Evolutionary conservation across 2,888 invertebrate genomes (phyloP), one percentile per base, ranked within the genome.

Genomic region (Fragum sueziense): DNA sequence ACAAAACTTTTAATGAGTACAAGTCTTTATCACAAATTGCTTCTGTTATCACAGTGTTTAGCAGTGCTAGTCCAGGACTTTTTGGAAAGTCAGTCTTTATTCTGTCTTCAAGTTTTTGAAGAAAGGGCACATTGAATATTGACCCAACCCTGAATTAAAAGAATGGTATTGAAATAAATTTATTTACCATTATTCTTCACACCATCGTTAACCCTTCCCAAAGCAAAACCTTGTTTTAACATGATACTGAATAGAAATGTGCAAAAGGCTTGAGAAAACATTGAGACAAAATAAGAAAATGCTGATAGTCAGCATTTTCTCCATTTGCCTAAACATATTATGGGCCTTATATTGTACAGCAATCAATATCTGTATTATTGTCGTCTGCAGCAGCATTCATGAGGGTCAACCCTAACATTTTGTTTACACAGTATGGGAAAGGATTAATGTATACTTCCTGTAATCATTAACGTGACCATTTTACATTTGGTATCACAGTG

Each of bases 41-140:
- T 37, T 82, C 82, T 11, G 57, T 61, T n/a, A 79, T 25, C 41
- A 82, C 20, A 22, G 72, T 33, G 27, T 74, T 57, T 14, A 82
- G 41, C 31, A 82, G 11, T 3, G 59, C 25, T 25, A 62, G 69
- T 22, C 74, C 33, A 51, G 74, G 69, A 52, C 71, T 75, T n/a
- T 79, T 68, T n/a, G 74, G 71, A 61, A 71, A 69, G 0, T 33
- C 72, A n/a, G 25, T 59, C 57, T 27, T 70, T 1, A 47, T 52
- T 61, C 70, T 69, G 1, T 17, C 37, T 33, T 70, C n/a, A 47
- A 85, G 74, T 37, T 67, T 69, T 9, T 70, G 41, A 20, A 87
- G 51, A 74, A 79, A 86, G 29, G 57, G n/a, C 2, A 74, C 52
- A 68, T 75, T 76, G 57, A 81, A 84, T 57, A 87, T 79, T 37